These are phyloP conservation scores for Prosapia bicincta DNA, from an alignment of 2,888 invertebrate genomes.

Conservation along the genomic window DNA sequence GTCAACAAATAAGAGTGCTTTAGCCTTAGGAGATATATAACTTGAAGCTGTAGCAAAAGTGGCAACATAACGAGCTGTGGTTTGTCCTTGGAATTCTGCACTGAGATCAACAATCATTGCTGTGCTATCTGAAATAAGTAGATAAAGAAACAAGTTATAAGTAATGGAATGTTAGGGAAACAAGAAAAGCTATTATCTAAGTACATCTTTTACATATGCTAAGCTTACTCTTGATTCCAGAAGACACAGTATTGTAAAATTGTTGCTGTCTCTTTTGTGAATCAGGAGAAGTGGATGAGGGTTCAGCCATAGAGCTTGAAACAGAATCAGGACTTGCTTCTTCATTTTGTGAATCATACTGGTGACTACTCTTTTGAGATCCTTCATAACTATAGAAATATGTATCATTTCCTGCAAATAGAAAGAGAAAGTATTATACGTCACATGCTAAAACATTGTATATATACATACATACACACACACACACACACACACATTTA, in stretches of 20 bases:
- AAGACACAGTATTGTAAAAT: conserved; percentile 44
- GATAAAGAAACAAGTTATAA: neutral
- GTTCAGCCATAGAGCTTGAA: conserved; percentile 40
- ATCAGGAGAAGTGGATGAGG: conserved; percentile 44
- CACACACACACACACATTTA: no score
- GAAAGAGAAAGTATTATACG: neutral
- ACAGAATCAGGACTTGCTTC: neutral
- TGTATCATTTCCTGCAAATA: neutral
- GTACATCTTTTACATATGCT: neutral
- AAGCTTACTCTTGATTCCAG: conserved; percentile 48
- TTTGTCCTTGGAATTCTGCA: conserved; percentile 53
- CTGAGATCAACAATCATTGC: conserved; percentile 54
- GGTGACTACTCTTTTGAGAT: neutral
- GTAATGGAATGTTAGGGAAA: neutral
- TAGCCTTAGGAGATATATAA: conserved; percentile 54
- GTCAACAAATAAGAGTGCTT: conserved; percentile 51
- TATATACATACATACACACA: no score
- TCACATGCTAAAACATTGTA: no score
- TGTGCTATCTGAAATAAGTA: conserved; percentile 43
- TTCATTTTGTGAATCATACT: neutral
- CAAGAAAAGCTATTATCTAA: no score
- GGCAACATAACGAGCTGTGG: conserved; percentile 51
- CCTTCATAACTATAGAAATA: neutral
- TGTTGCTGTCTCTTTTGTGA: conserved; percentile 42
- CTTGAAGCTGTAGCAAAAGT: conserved; percentile 57